These are phyloP conservation scores for Cygnus atratus DNA, from an alignment of 2,113 vertebrate genomes.

Conservation along the genomic window DNA sequence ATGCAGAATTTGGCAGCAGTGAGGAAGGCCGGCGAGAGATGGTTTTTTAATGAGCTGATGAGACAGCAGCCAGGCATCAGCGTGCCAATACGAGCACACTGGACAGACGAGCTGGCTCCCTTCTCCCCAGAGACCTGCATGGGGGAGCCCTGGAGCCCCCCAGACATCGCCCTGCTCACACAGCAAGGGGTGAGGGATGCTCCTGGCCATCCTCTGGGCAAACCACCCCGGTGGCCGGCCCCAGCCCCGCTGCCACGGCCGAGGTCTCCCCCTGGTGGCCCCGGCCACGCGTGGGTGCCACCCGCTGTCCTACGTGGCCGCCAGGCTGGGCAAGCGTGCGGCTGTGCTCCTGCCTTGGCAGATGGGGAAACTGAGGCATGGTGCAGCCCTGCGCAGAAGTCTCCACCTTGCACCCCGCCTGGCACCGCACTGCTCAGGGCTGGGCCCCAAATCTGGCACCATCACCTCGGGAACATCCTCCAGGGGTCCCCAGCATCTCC, in stretches of 20 bases:
- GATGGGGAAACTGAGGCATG: not conserved
- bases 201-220: not conserved
- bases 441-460: no score
- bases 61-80: not conserved
- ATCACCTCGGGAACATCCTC: not conserved
- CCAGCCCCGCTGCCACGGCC: not conserved
- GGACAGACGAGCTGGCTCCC: not conserved
- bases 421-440: no score
- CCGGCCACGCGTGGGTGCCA: not conserved
- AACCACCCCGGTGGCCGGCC: not conserved
- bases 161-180: not conserved
- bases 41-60: not conserved
- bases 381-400: not conserved
- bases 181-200: not conserved
- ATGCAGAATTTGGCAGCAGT: not conserved
- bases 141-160: not conserved
- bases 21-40: not conserved
- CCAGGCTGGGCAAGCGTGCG: not conserved
- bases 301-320: not conserved
- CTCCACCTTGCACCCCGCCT: no score
- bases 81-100: rapidly evolving
- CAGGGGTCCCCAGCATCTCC: not conserved
- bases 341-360: not conserved
- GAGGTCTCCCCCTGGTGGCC: slow-evolving; percentile 40
- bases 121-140: not conserved